Base-by-base conservation (phyloP, 1,140 invertebrate genomes). In the Trigoniulus corallinus region DNA sequence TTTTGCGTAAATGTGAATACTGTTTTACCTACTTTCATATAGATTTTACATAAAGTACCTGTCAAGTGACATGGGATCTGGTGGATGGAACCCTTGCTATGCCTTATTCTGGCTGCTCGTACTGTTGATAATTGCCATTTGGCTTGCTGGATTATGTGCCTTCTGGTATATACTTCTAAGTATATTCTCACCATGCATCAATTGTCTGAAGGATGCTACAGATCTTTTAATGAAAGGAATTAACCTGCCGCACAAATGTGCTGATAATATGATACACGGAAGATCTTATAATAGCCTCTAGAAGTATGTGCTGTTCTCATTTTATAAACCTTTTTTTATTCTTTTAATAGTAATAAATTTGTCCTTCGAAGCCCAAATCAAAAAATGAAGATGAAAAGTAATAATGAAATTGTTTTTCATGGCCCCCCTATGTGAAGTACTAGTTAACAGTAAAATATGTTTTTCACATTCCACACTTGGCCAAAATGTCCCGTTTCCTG, bases 101-200 rank as follows among this genome's bases (percentile, higher is more conserved):
- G 50, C 46, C 12, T 54, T 73, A 1, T 63, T 74, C 43, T 75
- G 73, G 73, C 62, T 74, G n/a, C 46, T 74, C 2, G 58, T 74
- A 22, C 59, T 75, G 0, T 48, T 74, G 0, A 57, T 73, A 10
- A 58, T 74, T 49, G 68, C 69, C 3, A 72, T 64, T 58, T 67
- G 68, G 54, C 62, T 75, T 21, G 70, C 71, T 23, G 60, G 64
- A 27, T 65, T 74, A 48, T 73, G 70, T 57, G 68, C 73, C 22
- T 47, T 68, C 18, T 63, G 68, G 23, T 75, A 72, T 56, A 59
- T 74, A 13, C 51, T 74, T 12, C 53, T 74, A 13, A 73, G 70
- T 50, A 62, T 72, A 13, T 67, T 72, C 50, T 64, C 68, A 10
- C 72, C 73, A 3, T 75, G 73, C 54, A 66, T 72, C 43, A 61